A percentile compares a stretch with the other conserved stretches of the same genome.
Evolutionary conservation across 2,888 invertebrate genomes (phyloP).

Genomic region (Zhengitettix transpicula): DNA sequence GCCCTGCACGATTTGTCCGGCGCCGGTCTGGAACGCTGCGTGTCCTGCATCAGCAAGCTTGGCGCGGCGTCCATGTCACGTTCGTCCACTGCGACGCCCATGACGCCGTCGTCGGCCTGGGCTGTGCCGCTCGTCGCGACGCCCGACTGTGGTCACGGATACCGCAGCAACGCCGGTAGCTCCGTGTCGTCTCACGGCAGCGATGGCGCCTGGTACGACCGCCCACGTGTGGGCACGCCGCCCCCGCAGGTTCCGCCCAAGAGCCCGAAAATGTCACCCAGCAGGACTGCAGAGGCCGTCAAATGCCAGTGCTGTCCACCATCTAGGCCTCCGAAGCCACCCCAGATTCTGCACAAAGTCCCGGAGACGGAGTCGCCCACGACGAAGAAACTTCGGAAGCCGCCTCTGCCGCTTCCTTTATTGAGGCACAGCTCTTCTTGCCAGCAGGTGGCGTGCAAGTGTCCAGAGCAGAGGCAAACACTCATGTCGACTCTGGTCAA

Average conservation of each 20-base stretch:
- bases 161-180: slow-evolving; percentile 22
- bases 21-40: slow-evolving; percentile 31
- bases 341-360: slow-evolving; percentile 14
- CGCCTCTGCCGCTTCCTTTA: slow-evolving; percentile 39
- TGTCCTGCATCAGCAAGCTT: slow-evolving; percentile 60
- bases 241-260: slow-evolving; percentile 14
- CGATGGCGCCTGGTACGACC: slow-evolving; percentile 22
- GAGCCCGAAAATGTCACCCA: slow-evolving; percentile 5
- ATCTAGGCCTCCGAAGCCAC: slow-evolving; percentile 45
- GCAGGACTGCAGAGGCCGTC: background rate
- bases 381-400: slow-evolving; percentile 32
- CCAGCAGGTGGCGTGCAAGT: background rate
- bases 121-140: background rate
- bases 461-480: background rate
- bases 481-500: background rate
- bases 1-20: background rate
- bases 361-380: slow-evolving; percentile 21
- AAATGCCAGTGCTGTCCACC: slow-evolving; percentile 32
- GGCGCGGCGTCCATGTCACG: slow-evolving; percentile 47
- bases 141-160: slow-evolving; percentile 2
- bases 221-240: slow-evolving; percentile 3
- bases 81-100: slow-evolving; percentile 36
- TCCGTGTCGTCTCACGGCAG: slow-evolving; percentile 43
- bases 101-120: background rate
- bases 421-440: background rate